Percentiles rank a stretch among this genome's conserved stretches.
phyloP scores from a whole-genome alignment of 2,113 vertebrate species.

The Platysteira castanea region DNA sequence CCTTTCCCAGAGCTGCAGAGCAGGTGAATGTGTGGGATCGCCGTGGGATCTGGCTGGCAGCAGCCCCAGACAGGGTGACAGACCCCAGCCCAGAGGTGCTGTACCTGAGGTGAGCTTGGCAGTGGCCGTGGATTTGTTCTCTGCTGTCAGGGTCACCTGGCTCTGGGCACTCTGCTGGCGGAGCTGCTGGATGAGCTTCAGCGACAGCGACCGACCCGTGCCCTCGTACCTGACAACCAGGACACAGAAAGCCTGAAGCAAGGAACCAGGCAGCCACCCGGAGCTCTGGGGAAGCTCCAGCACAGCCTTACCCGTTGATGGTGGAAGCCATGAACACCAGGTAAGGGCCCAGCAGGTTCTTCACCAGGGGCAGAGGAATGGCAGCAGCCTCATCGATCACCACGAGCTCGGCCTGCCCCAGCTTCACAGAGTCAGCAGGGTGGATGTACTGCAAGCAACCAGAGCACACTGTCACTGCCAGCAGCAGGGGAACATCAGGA shows the following conservation, averaged over 20 bases:
- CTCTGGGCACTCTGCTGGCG: slow-evolving; percentile 91
- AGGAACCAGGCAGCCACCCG: not conserved
- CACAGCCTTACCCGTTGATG: slow-evolving; percentile 86
- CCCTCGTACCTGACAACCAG: slow-evolving; percentile 85
- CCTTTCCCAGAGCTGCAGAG: not conserved
- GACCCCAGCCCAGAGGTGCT: fast-evolving
- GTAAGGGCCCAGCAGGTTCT: slow-evolving; percentile 91
- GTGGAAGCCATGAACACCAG: slow-evolving; percentile 98
- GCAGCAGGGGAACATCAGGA: not conserved
- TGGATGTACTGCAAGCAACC: slow-evolving; percentile 86
- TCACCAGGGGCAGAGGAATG: slow-evolving; percentile 93
- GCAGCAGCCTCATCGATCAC: slow-evolving; percentile 97
- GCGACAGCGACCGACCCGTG: slow-evolving; percentile 92
- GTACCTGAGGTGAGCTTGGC: slow-evolving; percentile 86
- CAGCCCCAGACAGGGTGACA: fast-evolving
- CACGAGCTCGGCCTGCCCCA: slow-evolving; percentile 94
- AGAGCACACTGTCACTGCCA: not conserved
- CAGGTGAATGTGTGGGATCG: fast-evolving
- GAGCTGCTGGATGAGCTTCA: slow-evolving; percentile 95
- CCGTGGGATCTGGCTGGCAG: fast-evolving
- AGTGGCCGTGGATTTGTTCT: slow-evolving; percentile 84
- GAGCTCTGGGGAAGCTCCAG: not conserved
- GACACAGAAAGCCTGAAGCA: not conserved
- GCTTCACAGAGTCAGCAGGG: slow-evolving; percentile 89
- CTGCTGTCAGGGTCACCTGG: slow-evolving; percentile 85